Conservation (phyloP, 2,888 invertebrate species). For the Caenorhabditis sinica region DNA sequence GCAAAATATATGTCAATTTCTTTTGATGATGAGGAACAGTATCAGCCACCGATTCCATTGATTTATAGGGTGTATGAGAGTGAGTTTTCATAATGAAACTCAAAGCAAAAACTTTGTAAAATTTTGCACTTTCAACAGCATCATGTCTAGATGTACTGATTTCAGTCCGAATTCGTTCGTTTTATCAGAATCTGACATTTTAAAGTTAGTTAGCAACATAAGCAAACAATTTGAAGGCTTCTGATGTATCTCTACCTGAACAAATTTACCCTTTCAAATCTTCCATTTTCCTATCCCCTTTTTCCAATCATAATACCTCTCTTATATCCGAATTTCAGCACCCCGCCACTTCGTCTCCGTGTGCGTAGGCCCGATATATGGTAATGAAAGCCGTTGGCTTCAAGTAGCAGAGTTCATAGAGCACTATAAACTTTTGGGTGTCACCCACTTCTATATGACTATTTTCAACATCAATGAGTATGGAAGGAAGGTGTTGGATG, state of each 20-base stretch:
- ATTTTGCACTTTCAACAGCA: no score
- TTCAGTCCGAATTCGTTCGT: no score
- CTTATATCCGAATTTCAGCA: neutral
- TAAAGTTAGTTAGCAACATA: no score
- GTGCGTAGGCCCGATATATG: slow-evolving; percentile 39
- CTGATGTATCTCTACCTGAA: no score
- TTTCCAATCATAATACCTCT: no score
- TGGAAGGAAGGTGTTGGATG: slow-evolving; percentile 45
- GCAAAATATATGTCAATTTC: slow-evolving; percentile 36
- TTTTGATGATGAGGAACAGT: neutral
- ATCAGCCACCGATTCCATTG: slow-evolving; percentile 37
- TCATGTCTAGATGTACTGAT: no score
- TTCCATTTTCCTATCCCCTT: no score
- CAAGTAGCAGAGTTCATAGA: slow-evolving; percentile 43
- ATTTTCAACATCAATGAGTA: slow-evolving; percentile 56
- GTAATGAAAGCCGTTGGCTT: slow-evolving; percentile 27
- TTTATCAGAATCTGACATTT: no score
- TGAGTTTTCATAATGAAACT: no score
- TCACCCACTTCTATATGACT: slow-evolving; percentile 42
- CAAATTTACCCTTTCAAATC: no score
- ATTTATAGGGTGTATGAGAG: slow-evolving; percentile 32
- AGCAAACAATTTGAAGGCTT: no score
- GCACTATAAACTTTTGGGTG: slow-evolving; percentile 47
- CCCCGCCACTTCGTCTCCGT: slow-evolving; percentile 35
- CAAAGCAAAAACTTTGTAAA: no score